Conservation (phyloP, 2,113 vertebrate species). For the Myrmecobius fasciatus region DNA sequence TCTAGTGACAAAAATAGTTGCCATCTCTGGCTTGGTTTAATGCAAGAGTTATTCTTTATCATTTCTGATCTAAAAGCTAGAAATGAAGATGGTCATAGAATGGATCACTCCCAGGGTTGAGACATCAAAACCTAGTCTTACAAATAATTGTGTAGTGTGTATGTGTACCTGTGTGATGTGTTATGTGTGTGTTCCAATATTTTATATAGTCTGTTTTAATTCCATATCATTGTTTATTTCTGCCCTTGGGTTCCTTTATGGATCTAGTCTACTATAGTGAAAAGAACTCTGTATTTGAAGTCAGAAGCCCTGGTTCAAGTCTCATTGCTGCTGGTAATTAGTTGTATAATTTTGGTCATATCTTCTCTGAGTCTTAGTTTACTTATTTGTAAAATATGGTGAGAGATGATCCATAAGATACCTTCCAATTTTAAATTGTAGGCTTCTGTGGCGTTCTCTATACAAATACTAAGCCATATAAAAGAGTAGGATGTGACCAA, state of each 20-base stretch:
- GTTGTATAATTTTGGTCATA: not conserved
- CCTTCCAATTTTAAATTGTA: not conserved
- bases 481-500: not conserved
- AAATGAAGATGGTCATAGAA: too few relatives aligned
- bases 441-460: not conserved
- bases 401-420: not conserved
- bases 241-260: not conserved
- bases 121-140: rapidly evolving
- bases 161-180: not conserved
- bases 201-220: not conserved
- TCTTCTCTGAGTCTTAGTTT: not conserved
- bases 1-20: not conserved
- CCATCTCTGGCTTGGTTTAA: not conserved
- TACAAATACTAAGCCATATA: not conserved
- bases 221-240: not conserved
- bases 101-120: not conserved
- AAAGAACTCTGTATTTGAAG: not conserved
- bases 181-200: not conserved
- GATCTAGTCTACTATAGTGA: not conserved
- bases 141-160: not conserved
- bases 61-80: not conserved
- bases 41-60: not conserved
- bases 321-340: not conserved
- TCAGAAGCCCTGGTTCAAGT: not conserved
- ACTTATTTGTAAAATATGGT: not conserved